Conservation (phyloP, 2,888 invertebrate genomes). For the Apantesis nais region DNA sequence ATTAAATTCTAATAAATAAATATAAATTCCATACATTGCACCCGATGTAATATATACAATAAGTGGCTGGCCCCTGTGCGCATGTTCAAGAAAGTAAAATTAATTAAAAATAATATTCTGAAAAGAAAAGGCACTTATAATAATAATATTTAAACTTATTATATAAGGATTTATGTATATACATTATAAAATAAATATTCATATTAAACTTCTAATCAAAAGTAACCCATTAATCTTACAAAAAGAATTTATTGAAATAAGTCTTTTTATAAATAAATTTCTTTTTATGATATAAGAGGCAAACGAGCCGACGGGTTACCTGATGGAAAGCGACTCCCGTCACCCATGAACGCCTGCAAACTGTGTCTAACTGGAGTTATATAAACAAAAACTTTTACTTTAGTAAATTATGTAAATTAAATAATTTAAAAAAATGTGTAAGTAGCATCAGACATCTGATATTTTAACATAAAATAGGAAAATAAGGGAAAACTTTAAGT, state of each 20-base stretch:
- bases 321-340: no score
- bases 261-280: no score
- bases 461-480: conserved; percentile 43
- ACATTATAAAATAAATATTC: no score
- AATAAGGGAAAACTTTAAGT: conserved; percentile 38
- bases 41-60: conserved; percentile 78
- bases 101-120: conserved; percentile 1
- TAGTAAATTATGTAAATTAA: conserved; percentile 17
- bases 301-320: no score
- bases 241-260: no score
- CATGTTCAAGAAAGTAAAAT: conserved; percentile 32
- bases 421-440: conserved; percentile 3
- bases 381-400: conserved; percentile 1
- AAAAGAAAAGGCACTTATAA: background rate
- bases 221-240: no score
- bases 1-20: conserved; percentile 15
- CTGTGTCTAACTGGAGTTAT: conserved; percentile 2
- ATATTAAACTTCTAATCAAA: no score
- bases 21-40: conserved; percentile 70
- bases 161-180: background rate
- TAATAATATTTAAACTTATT: no score
- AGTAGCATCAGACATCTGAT: conserved; percentile 39
- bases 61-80: conserved; percentile 76
- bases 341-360: no score
- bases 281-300: no score